Evolutionary conservation across 2,888 invertebrate species (phyloP), one percentile per base, ranked within the genome.

Genomic region (Lasioglossum pauxillum): DNA sequence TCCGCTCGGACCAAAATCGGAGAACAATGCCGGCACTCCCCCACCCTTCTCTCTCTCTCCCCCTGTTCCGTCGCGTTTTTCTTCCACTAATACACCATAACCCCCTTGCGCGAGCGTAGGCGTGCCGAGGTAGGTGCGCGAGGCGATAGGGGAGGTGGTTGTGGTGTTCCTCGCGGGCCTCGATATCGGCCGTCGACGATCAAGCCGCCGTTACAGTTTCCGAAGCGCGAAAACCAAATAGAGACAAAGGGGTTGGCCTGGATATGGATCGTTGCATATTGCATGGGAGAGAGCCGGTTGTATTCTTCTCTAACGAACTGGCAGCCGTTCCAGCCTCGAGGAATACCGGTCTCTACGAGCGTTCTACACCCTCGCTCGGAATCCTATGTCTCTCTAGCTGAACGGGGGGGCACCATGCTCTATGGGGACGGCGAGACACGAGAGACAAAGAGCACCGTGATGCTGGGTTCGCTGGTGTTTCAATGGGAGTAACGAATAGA

Each of bases 201-300:
- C 88, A 80, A 75, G 78, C 69, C 69, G 74, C 71, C 81, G 88
- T 86, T 86, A 88, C 86, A 88, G 84, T 86, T 89, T 88, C 75
- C 88, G 82, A 86, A 88, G 82, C 88, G 86, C 88, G 88, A 88
- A 88, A 81, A 80, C 83, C 84, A 82, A 80, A 81, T 81, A 87
- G 92, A 92, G 89, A 93, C 92, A 93, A 92, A 91, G 90, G 91
- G 91, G 78, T 90, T 86, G 88, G 86, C 88, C 88, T 88, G 89
- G 89, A 85, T 90, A 89, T 90, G 92, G 91, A 93, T 93, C 94
- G 94, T 94, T 94, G 94, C 94, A 94, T 94, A 94, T 94, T 95
- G 94, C 94, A 94, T 94, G 92, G 93, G 93, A 90, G 67, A 53
- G 23, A 53, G 84, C 91, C 91, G 90, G 91, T 92, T 93, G 92